Base-by-base conservation (phyloP, 2,797 vertebrate genomes). In the Adrianichthys oophorus region DNA sequence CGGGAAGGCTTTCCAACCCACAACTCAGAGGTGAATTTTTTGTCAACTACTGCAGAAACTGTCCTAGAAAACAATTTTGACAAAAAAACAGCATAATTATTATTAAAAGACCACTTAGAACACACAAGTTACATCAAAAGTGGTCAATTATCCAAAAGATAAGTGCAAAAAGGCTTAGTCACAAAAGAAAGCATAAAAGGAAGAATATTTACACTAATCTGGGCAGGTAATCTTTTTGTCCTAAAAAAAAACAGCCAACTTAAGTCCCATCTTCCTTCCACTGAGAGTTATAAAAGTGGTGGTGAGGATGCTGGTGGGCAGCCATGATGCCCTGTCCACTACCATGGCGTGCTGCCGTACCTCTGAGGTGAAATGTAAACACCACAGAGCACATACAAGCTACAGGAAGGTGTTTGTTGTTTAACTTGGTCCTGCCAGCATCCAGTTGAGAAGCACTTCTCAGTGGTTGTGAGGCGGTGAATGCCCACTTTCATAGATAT, bases 351-450 rank as follows among this genome's bases (percentile, higher is more conserved):
- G 65, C 68, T 62, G 74, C 74, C 62, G 49, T 69, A 75, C 70
- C 68, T 77, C 82, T 79, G 86, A 87, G 85, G 84, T 82, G 67
- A 75, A 79, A 76, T 72, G 64, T 70, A 82, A 87, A 85, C 82
- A 87, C 66, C 62, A 63, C n/a, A 74, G 76, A 83, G 66, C 65
- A 86, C 76, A 84, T 86, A 87, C 79, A 87, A 78, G 78, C 77
- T 73, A 57, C 51, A 70, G 79, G 74, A 79, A 84, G 67, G 67
- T 58, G 56, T 62, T 67, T 57, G 65, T 70, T 82, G 76, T 76
- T 84, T 73, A 66, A 76, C 68, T 70, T 70, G 60, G 64, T 68
- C 43, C 58, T 21, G 49, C 79, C 80, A 84, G 61, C 64, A 81
- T 72, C 76, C 65, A 76, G 74, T 53, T 41, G 58, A 78, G 68